Evolutionary conservation across 2,888 invertebrate genomes (phyloP), one percentile per base, ranked within the genome.

Genomic region (Laspeyria flexula): DNA sequence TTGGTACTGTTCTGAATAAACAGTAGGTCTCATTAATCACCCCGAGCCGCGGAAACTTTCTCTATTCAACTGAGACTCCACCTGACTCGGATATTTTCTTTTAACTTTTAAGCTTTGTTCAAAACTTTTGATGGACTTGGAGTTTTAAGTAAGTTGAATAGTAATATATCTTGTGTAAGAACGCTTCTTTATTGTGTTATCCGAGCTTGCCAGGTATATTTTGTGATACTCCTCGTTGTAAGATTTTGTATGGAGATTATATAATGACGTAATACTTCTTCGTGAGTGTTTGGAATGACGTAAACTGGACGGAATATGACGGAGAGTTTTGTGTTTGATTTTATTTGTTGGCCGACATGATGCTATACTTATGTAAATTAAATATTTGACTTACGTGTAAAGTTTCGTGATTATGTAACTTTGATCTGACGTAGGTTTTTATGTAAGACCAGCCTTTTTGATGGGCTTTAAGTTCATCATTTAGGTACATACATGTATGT

Each of bases 31-130:
- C 90, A 90, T 90, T 90, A 90, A 90, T 90, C 90, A 90, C 88
- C 64, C 59, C 55, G 65, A 63, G 73, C 64, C 64, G 66, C 49
- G 70, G 71, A 83, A 90, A 90, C 88, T 90, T 90, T 82, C 83
- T 85, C 88, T 88, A 87, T 88, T 86, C 85, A 81, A 77, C 77
- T 70, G 78, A 75, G 80, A 83, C 86, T 88, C 83, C 83, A 90
- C 89, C 91, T 89, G 90, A 89, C 88, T 89, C 75, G 85, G 85
- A 85, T 88, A 88, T 89, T 90, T 90, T 90, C 90, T 89, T 89
- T 89, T 91, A 91, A 91, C 91, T 91, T 91, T 88, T 90, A 90
- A 92, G 90, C 90, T 88, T 87, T 85, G 84, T 87, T 88, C 83
- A 76, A 79, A 89, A 90, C 83, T 89, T 89, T 87, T 90, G 90